Evolutionary conservation across 2,888 invertebrate species (phyloP).

Genomic region (Caenorhabditis sp.): DNA sequence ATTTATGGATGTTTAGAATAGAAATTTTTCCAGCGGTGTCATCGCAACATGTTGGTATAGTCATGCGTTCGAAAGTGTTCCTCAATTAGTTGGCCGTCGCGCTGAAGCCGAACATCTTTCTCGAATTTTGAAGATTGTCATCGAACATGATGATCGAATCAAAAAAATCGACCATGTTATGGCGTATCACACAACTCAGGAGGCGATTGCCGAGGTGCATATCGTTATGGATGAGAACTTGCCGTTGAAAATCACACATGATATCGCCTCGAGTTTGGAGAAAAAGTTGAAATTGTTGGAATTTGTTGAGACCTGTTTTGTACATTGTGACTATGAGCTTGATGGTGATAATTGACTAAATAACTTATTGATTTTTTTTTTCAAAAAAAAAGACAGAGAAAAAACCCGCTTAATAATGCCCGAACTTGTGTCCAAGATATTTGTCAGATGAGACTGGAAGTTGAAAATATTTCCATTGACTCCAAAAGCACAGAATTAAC

Average conservation of each 20-base stretch:
- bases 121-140: constrained; percentile 64
- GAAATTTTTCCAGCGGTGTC: constrained; percentile 55
- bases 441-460: constrained; percentile 35
- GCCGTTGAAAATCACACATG: constrained; percentile 71
- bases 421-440: constrained; percentile 33
- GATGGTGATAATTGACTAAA: constrained; percentile 50
- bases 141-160: constrained; percentile 68
- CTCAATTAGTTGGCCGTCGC: constrained; percentile 62
- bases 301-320: constrained; percentile 58
- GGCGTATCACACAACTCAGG: constrained; percentile 74
- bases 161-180: constrained; percentile 73
- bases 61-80: constrained; percentile 66
- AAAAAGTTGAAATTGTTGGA: constrained; percentile 71
- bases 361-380: constrained; percentile 9
- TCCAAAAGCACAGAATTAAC: constrained; percentile 40
- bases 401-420: constrained; percentile 18
- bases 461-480: constrained; percentile 27
- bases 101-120: constrained; percentile 62
- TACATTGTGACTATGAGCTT: constrained; percentile 59
- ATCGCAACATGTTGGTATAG: constrained; percentile 68
- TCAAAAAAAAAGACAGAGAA: neutral
- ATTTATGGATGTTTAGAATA: no score
- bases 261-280: constrained; percentile 71
- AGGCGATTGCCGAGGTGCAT: constrained; percentile 70
- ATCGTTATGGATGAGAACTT: constrained; percentile 72